phyloP scores from a whole-genome alignment of 2,113 vertebrate species.

The human region DNA sequence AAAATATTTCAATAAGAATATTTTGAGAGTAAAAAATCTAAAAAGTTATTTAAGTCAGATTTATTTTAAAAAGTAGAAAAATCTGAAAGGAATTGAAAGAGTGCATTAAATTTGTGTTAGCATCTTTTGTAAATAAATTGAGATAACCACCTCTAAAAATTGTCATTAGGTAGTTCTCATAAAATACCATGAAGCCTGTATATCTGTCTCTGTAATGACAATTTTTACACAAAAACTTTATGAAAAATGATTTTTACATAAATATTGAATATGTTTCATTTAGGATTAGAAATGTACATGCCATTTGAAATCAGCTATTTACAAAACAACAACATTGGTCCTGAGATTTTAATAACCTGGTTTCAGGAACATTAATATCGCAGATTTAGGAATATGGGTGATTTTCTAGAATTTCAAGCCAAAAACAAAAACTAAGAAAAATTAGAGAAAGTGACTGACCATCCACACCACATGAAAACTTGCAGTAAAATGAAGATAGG shows the following conservation, averaged over 20 bases:
- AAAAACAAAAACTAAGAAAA: slow-evolving; percentile 77
- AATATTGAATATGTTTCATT: background rate
- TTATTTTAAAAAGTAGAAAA: background rate
- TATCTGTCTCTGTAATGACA: background rate
- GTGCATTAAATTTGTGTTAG: background rate
- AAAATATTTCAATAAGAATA: background rate
- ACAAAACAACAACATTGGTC: background rate
- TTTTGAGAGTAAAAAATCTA: background rate
- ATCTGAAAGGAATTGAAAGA: background rate
- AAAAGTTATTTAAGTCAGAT: background rate
- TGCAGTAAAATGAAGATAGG: slow-evolving; percentile 94
- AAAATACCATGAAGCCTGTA: background rate
- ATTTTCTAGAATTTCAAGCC: slow-evolving; percentile 65
- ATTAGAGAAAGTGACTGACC: slow-evolving; percentile 93
- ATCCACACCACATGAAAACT: slow-evolving; percentile 95
- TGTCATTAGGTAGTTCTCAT: background rate
- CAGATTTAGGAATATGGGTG: background rate
- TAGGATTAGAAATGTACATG: background rate
- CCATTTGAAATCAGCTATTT: background rate
- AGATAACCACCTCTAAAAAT: background rate
- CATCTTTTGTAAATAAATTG: background rate
- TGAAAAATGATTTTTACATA: background rate
- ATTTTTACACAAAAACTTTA: background rate
- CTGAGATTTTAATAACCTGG: slow-evolving; percentile 12
- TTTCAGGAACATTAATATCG: background rate